Evolutionary conservation across 1,140 invertebrate genomes (phyloP).

Genomic region (Rhagoletis zephyria): DNA sequence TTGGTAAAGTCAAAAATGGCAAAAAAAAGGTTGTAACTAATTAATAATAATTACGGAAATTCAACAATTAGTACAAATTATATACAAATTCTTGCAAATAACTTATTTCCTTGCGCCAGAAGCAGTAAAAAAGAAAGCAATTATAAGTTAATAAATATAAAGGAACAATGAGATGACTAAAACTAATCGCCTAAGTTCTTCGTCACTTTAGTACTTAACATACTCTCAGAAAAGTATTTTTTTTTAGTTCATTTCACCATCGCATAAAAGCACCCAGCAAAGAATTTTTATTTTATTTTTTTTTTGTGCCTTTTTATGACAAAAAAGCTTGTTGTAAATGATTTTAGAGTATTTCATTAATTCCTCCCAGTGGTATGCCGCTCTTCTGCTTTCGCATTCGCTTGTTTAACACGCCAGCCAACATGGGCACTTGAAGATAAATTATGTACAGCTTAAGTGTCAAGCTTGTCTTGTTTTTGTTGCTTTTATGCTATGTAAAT

Average conservation of each 20-base stretch:
- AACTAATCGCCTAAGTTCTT: background rate
- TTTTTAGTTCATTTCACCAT: too few relatives aligned
- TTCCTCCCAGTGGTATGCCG: constrained; percentile 11
- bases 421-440: constrained; percentile 28
- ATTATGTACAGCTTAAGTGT: constrained; percentile 46
- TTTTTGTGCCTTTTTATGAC: background rate
- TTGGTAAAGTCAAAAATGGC: too few relatives aligned
- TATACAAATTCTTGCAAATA: too few relatives aligned
- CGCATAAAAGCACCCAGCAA: background rate
- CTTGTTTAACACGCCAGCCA: constrained; percentile 7
- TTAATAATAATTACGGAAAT: too few relatives aligned
- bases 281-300: background rate
- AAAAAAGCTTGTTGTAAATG: constrained; percentile 40
- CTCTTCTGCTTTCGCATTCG: background rate
- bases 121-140: background rate
- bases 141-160: background rate
- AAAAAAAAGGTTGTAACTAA: too few relatives aligned
- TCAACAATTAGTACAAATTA: too few relatives aligned
- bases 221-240: background rate
- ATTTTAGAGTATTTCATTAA: constrained; percentile 32
- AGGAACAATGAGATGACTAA: background rate
- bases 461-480: constrained; percentile 21
- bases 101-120: background rate
- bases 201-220: background rate
- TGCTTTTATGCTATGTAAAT: constrained; percentile 22